Conservation (phyloP, 2,888 invertebrate genomes). For the Caenorhabditis drosophilae region DNA sequence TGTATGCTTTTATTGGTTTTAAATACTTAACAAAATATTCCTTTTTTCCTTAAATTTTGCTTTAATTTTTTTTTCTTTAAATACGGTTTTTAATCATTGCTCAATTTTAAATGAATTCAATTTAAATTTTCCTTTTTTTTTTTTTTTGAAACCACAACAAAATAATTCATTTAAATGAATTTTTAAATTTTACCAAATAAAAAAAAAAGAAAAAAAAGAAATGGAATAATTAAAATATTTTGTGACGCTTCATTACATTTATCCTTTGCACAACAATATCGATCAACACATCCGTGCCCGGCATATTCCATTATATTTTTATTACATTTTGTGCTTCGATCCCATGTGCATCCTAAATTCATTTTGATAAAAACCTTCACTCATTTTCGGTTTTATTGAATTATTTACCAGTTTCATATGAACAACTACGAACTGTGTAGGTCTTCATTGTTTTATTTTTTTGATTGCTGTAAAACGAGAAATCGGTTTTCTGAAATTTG, state of each 20-base stretch:
- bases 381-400: background rate
- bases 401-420: conserved; percentile 21
- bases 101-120: too few relatives aligned
- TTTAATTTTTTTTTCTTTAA: too few relatives aligned
- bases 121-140: too few relatives aligned
- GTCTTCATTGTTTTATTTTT: conserved; percentile 10
- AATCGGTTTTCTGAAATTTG: conserved; percentile 29
- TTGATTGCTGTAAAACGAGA: conserved; percentile 30
- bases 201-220: too few relatives aligned
- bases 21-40: background rate
- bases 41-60: too few relatives aligned
- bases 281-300: conserved; percentile 21
- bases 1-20: conserved; percentile 28
- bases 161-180: too few relatives aligned
- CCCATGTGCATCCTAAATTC: conserved; percentile 21
- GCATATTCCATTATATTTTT: conserved; percentile 14
- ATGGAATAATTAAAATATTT: too few relatives aligned
- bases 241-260: too few relatives aligned
- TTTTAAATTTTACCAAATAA: too few relatives aligned
- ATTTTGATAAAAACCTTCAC: background rate
- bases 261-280: conserved; percentile 27
- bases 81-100: too few relatives aligned
- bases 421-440: conserved; percentile 21
- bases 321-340: conserved; percentile 15
- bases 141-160: too few relatives aligned